Evolutionary conservation across 2,113 vertebrate genomes (phyloP).

Genomic region (Cervus canadensis): DNA sequence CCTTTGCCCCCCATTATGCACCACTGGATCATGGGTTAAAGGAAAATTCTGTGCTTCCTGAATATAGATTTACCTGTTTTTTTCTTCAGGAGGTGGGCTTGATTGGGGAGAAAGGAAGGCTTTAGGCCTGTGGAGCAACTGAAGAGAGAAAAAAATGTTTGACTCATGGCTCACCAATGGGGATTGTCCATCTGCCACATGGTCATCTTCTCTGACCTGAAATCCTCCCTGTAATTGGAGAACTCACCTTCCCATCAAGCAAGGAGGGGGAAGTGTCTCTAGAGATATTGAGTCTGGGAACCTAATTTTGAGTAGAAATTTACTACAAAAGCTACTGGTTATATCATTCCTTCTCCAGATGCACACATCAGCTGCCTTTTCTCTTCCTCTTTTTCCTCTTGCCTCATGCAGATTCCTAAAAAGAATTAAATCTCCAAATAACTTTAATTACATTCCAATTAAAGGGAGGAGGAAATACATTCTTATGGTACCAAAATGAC

Average conservation of each 20-base stretch:
- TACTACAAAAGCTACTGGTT: neutral
- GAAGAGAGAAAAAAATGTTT: neutral
- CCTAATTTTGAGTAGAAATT: neutral
- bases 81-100: neutral
- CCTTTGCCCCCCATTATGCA: fast-evolving
- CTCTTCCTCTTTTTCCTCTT: neutral
- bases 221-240: neutral
- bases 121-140: neutral
- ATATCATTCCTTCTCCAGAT: neutral
- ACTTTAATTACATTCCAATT: neutral
- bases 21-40: neutral
- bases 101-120: neutral
- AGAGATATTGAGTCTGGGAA: neutral
- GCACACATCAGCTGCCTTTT: neutral
- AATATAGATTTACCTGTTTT: neutral
- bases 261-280: neutral
- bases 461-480: neutral
- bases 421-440: neutral
- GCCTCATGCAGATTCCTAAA: neutral
- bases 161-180: neutral
- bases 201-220: neutral
- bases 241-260: neutral
- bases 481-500: neutral
- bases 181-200: neutral
- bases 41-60: neutral